These are phyloP conservation scores for Muscicapa comitata DNA, from an alignment of 2,797 vertebrate genomes.

Conservation along the genomic window DNA sequence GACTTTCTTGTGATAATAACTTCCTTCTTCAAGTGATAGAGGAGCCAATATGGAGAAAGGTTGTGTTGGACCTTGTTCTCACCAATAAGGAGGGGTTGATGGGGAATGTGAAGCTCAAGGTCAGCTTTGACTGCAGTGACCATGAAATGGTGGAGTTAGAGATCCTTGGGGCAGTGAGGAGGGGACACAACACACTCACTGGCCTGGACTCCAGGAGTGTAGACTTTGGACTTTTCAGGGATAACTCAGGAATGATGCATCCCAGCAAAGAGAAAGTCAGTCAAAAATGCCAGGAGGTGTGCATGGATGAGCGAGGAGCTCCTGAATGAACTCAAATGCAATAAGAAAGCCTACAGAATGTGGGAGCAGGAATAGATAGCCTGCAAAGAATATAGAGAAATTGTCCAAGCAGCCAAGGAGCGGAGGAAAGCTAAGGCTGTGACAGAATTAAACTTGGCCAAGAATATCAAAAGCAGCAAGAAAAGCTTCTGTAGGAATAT, in stretches of 20 bases:
- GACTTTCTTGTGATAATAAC: not conserved
- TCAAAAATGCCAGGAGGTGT: not conserved
- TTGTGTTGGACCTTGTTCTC: not conserved
- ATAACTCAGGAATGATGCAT: not conserved
- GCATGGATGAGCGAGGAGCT: not conserved
- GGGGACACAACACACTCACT: no score
- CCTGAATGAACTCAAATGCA: not conserved
- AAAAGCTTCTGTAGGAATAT: not conserved
- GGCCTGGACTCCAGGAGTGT: not conserved
- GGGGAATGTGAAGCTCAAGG: not conserved
- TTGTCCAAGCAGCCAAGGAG: not conserved
- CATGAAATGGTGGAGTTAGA: not conserved
- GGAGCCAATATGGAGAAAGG: not conserved
- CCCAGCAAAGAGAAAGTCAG: not conserved
- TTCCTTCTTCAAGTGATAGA: not conserved
- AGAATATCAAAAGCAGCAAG: not conserved
- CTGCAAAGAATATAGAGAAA: not conserved
- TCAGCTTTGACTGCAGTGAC: not conserved
- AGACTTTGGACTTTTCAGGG: not conserved
- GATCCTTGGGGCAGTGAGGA: not conserved
- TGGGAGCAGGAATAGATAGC: not conserved
- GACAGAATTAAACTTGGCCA: not conserved
- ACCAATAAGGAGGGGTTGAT: not conserved
- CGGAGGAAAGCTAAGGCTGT: not conserved
- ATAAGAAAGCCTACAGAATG: not conserved